phyloP scores from a whole-genome alignment of 2,113 vertebrate species.

The Phyllopteryx taeniolatus region DNA sequence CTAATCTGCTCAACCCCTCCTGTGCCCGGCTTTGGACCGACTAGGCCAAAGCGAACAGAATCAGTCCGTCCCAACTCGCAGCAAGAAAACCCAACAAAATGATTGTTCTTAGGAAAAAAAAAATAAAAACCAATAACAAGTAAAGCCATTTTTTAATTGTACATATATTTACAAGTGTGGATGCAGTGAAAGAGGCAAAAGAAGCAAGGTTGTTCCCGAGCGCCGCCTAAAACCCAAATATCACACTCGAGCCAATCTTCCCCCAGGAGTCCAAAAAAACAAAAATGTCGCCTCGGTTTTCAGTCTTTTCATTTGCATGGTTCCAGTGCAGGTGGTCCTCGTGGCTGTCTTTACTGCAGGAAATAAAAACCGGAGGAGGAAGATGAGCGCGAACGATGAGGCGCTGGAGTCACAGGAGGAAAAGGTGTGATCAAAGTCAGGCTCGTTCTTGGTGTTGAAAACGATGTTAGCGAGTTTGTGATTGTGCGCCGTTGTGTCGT shows the following conservation, averaged over 20 bases:
- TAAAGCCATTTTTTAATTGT: conserved; percentile 67
- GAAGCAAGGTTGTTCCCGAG: conserved; percentile 11
- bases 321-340: not conserved
- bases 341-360: not conserved
- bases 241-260: conserved; percentile 21
- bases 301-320: not conserved
- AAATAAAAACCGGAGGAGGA: not conserved
- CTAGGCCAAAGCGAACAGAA: not conserved
- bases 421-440: conserved; percentile 4
- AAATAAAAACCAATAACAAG: not conserved
- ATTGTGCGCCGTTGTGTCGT: conserved; percentile 53
- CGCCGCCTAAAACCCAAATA: conserved; percentile 14
- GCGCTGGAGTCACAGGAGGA: conserved; percentile 5
- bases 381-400: not conserved
- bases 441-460: conserved; percentile 49
- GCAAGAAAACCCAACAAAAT: not conserved
- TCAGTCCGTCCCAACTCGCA: not conserved
- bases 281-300: too few species aligned
- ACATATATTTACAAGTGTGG: conserved; percentile 41
- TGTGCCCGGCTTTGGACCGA: too few species aligned
- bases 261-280: not conserved
- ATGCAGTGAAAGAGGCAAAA: conserved; percentile 15
- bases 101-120: conserved; percentile 19
- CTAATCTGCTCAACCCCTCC: not conserved
- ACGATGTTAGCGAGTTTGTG: conserved; percentile 57